Base-by-base conservation (phyloP, 2,797 vertebrate genomes). In the Petrocephalus sullivani region DNA sequence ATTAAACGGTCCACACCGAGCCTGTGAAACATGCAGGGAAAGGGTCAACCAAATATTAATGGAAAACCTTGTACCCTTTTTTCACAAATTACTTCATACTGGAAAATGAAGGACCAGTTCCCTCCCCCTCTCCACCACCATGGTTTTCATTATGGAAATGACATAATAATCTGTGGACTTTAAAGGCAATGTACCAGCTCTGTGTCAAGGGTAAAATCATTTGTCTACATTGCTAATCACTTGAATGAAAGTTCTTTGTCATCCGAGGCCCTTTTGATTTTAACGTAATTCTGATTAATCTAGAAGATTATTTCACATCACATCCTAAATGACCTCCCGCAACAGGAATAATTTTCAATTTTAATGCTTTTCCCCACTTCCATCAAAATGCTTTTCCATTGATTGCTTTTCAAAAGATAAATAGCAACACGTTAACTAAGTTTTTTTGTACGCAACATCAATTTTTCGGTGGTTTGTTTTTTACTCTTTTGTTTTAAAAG, bases 11-110 rank as follows among this genome's bases (percentile, higher is more conserved):
- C 78, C n/a, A 86, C 85, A 86, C 56, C 33, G 85, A 33, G 54
- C 71, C 53, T 49, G 85, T 81, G 54, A 46, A 54, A 53, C 37
- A 60, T 33, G 0, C 53, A 7, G 57, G 60, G 14, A 64, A 58
- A 87, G 64, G 37, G 83, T 86, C 82, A 85, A 54, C 58, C 37
- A 53, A 88, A 88, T 86, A 88, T 58, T 88, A 88, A 46, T n/a
- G 53, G 57, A 33, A 75, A 88, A 85, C 21, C 33, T 61, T 51
- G 19, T 60, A 33, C 41, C 71, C 6, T 86, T 86, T 67, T 75
- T 61, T 71, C 14, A 28, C 28, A 85, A 85, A 85, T 88, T 51
- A 51, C 53, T 57, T 86, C 83, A 86, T 51, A 28, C 53, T 89
- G 12, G 56, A 78, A 54, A 89, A 49, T 46, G 54, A 75, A 37